phyloP scores from a whole-genome alignment of 2,797 vertebrate species.

The Pristis pectinata region DNA sequence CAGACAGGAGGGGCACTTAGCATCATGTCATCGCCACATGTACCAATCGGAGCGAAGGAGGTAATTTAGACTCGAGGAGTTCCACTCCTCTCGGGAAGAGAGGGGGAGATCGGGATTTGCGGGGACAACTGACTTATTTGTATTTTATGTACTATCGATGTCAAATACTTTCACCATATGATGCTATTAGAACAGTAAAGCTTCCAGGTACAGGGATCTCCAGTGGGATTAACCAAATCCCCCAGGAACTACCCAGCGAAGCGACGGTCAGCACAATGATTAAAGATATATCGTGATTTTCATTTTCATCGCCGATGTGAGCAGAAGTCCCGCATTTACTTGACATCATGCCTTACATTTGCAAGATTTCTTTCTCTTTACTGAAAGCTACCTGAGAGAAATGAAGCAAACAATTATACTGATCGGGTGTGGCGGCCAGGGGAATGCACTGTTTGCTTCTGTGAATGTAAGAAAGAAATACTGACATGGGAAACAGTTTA shows the following conservation, averaged over 20 bases:
- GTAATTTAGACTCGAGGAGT: not conserved
- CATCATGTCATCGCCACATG: not conserved
- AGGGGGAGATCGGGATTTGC: not conserved
- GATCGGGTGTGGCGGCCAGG: not conserved
- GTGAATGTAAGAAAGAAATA: not conserved
- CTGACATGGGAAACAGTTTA: not conserved
- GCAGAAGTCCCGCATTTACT: not conserved
- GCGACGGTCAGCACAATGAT: not conserved
- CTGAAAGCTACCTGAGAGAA: not conserved
- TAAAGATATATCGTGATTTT: not conserved
- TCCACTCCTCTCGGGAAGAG: not conserved
- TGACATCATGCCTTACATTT: not conserved
- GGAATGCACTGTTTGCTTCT: not conserved
- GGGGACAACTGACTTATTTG: not conserved
- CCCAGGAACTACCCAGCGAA: not conserved
- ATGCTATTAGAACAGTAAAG: too few species aligned
- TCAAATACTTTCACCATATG: not conserved
- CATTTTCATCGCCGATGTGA: not conserved
- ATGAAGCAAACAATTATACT: not conserved
- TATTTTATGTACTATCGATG: not conserved
- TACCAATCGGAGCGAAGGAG: not conserved
- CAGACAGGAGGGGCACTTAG: not conserved
- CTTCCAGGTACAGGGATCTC: not conserved
- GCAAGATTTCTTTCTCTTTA: not conserved
- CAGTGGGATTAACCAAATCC: not conserved